Evolutionary conservation across 2,797 vertebrate genomes (phyloP), one percentile per base, ranked within the genome.

Genomic region (Sebastes aleutianus): DNA sequence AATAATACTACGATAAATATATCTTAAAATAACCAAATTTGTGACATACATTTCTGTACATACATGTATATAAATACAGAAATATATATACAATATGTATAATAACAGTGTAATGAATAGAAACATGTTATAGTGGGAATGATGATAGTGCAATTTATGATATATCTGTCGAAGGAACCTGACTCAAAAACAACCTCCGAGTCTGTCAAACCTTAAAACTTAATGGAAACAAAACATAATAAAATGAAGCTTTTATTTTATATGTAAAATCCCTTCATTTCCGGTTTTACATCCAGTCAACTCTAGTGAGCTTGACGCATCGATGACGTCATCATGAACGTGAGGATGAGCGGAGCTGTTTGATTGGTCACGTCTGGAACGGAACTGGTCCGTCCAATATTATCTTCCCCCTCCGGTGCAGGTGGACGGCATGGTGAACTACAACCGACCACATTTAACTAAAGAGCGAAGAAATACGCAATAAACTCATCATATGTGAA

Each of bases 351-450:
- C 13, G 34, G n/a, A 3, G 34, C 6, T 22, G 0, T 3, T n/a
- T 64, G 68, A 80, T 70, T 89, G n/a, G 27, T n/a, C 36, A 24
- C 1, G 39, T 54, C 71, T 82, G 70, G 54, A 59, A 4, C 6
- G 70, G 54, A 59, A 4, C 6, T 5, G 66, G 93, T 96, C 83
- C 95, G 70, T 83, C 84, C 34, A 9, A 58, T 91, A 92, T 94
- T 91, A 66, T 92, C 89, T 58, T 95, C 95, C 95, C 76, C 84
- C n/a, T 1, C 1, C 20, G 0, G 10, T 0, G 4, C 1, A 4
- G 1, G 0, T 14, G n/a, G 27, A 1, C 10, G 73, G 7, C 22
- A 2, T 1, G 9, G 57, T 3, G 4, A 4, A 18, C 0, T 2
- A 4, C 8, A 32, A 2, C 6, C 1, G 7, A 4, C 0, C 2